phyloP scores from a whole-genome alignment of 1,140 invertebrate species.

The Pissodes strobi region DNA sequence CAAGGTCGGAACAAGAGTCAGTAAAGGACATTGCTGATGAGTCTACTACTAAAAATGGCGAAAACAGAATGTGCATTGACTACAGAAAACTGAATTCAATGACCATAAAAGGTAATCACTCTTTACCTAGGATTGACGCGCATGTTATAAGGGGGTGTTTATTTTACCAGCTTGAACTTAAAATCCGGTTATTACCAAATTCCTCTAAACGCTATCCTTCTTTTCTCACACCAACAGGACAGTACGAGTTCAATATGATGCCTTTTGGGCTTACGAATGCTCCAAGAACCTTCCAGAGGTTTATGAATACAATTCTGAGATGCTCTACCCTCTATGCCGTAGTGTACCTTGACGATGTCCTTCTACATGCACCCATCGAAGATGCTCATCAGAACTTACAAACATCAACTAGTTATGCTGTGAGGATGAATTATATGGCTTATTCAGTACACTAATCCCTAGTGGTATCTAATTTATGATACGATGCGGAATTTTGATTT shows the following conservation, averaged over 20 bases:
- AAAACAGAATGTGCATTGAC: too few species aligned
- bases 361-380: too few species aligned
- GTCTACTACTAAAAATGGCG: not conserved
- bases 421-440: too few species aligned
- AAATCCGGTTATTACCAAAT: constrained; percentile 35
- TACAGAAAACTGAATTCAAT: not conserved
- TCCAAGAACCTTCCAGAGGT: constrained; percentile 37
- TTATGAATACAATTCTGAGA: constrained; percentile 10
- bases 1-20: not conserved
- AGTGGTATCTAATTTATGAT: too few species aligned
- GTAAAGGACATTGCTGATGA: not conserved
- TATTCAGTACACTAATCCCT: too few species aligned
- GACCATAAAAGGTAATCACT: too few species aligned
- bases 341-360: not conserved
- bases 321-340: not conserved
- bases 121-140: too few species aligned
- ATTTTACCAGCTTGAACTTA: constrained; percentile 47
- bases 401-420: too few species aligned
- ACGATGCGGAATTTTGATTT: too few species aligned
- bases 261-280: constrained; percentile 58
- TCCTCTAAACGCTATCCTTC: too few species aligned
- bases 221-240: constrained; percentile 43
- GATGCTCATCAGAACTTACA: too few species aligned
- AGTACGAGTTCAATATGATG: constrained; percentile 55
- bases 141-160: too few species aligned